A percentile compares a stretch with the other conserved stretches of the same genome.
Conservation (phyloP, 2,888 invertebrate genomes). For the Caenorhabditis doughertyi region DNA sequence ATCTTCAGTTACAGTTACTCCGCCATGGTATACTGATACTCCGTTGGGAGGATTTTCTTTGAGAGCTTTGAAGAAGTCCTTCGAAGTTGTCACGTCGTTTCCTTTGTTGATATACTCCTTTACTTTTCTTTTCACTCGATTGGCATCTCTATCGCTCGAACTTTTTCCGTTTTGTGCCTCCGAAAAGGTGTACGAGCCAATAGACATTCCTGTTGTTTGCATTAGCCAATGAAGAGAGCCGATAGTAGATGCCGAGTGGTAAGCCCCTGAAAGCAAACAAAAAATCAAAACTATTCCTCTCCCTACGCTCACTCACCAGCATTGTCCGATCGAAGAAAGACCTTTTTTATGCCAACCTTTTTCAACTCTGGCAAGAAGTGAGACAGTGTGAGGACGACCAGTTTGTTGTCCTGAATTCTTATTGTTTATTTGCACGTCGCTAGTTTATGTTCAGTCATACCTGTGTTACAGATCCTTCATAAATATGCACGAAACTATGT, state of each 20-base stretch:
- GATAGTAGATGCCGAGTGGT: conserved; percentile 23
- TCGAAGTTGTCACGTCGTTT: neutral
- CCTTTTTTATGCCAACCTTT: neutral
- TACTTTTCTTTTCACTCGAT: conserved; percentile 10
- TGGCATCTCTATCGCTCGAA: conserved; percentile 16
- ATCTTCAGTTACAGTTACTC: neutral
- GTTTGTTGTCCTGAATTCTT: neutral
- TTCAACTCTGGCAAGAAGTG: neutral
- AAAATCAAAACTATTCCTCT: neutral
- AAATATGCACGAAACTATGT: too few species aligned
- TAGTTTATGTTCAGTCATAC: too few species aligned
- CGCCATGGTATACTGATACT: too few species aligned
- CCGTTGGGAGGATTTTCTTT: neutral
- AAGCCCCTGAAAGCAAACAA: conserved; percentile 6
- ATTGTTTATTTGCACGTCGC: too few species aligned
- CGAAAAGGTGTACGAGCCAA: too few species aligned
- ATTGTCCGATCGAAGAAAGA: conserved; percentile 20
- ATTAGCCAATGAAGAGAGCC: neutral
- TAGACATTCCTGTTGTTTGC: too few species aligned
- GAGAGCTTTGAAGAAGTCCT: neutral
- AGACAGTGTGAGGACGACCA: neutral
- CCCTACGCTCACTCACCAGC: neutral
- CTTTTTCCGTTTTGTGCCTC: too few species aligned
- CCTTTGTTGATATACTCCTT: neutral
- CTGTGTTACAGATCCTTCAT: too few species aligned